Evolutionary conservation across 2,888 invertebrate species (phyloP).

Genomic region (Drosophila austrosaltans): DNA sequence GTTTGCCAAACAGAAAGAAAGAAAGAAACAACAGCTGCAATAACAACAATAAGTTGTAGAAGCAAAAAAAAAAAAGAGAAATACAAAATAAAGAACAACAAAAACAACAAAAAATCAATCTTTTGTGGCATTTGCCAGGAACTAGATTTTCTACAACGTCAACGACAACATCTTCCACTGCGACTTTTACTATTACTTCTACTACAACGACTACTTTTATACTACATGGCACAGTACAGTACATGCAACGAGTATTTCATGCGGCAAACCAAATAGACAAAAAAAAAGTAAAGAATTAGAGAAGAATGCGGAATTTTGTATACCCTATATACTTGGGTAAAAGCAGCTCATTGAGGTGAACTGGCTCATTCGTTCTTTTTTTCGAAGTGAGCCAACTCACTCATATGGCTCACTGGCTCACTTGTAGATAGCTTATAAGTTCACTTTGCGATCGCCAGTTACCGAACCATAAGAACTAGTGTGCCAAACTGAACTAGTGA

Average conservation of each 20-base stretch:
- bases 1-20: constrained; percentile 54
- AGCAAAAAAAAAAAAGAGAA: constrained; percentile 29
- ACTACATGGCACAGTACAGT: background rate
- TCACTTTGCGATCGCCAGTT: too few relatives aligned
- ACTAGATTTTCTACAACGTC: constrained; percentile 63
- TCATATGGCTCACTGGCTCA: too few relatives aligned
- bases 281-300: constrained; percentile 12
- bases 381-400: too few relatives aligned
- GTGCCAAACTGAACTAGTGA: too few relatives aligned
- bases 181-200: constrained; percentile 5
- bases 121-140: constrained; percentile 74
- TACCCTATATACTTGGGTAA: too few relatives aligned
- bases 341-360: too few relatives aligned
- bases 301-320: background rate
- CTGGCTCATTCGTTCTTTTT: too few relatives aligned
- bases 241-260: constrained; percentile 50
- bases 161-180: constrained; percentile 38
- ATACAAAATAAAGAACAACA: constrained; percentile 15
- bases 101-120: constrained; percentile 61
- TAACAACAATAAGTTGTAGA: constrained; percentile 43
- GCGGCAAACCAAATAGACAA: constrained; percentile 46
- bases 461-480: too few relatives aligned
- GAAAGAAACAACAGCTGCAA: constrained; percentile 44
- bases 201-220: constrained; percentile 29
- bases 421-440: too few relatives aligned